Evolutionary conservation across 2,113 vertebrate genomes (phyloP).

Genomic region (Tympanuchus pallidicinctus): DNA sequence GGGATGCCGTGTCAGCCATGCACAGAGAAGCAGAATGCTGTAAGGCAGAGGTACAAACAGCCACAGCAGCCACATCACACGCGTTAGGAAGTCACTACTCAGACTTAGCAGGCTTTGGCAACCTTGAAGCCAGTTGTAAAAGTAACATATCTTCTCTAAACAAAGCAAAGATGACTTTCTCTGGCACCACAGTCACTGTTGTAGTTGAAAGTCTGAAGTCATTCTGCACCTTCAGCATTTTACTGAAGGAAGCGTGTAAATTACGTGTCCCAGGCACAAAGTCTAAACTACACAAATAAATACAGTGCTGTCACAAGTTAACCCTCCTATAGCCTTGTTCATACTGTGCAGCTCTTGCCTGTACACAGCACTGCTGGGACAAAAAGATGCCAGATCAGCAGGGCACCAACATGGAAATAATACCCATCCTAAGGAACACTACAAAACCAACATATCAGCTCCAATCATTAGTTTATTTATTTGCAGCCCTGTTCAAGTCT

Average conservation of each 20-base stretch:
- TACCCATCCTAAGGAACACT: not conserved
- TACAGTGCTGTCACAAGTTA: not conserved
- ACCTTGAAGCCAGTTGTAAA: not conserved
- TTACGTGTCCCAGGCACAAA: not conserved
- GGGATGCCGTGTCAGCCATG: not conserved
- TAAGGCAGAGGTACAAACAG: not conserved
- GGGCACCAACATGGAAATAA: not conserved
- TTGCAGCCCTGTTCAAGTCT: not conserved
- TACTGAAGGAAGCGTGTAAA: not conserved
- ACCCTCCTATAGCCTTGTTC: not conserved
- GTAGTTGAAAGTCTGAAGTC: not conserved
- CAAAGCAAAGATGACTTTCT: not conserved
- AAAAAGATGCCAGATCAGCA: not conserved
- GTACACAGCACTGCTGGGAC: not conserved
- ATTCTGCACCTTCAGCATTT: not conserved
- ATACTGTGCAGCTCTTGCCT: not conserved
- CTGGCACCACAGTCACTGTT: not conserved
- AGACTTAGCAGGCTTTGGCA: not conserved
- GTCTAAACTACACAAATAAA: not conserved
- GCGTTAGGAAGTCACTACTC: rapidly evolving
- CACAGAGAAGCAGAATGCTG: rapidly evolving
- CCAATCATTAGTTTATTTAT: not conserved
- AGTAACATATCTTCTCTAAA: not conserved
- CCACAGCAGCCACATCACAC: rapidly evolving
- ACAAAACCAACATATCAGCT: not conserved